phyloP scores from a whole-genome alignment of 2,113 vertebrate genomes.

The Ptilonorhynchus violaceus region DNA sequence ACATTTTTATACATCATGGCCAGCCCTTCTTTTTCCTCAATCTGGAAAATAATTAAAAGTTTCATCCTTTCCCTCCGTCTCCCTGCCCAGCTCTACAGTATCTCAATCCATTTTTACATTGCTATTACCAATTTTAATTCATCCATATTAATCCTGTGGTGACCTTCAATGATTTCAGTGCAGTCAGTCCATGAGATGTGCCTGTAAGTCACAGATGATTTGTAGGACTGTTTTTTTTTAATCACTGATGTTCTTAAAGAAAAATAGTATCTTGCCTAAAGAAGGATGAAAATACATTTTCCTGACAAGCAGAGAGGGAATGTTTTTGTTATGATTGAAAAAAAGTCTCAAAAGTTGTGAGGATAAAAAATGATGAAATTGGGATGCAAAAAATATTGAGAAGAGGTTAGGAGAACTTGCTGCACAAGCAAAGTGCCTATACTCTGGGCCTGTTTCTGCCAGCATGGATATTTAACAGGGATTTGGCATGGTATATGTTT shows the following conservation, averaged over 20 bases:
- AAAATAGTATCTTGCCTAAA: not conserved
- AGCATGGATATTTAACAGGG: not conserved
- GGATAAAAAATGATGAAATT: not conserved
- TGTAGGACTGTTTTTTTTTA: not conserved
- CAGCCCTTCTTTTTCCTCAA: not conserved
- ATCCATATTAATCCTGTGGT: slow-evolving; percentile 7
- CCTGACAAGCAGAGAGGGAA: not conserved
- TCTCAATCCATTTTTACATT: not conserved
- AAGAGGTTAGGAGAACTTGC: not conserved
- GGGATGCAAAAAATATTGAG: not conserved
- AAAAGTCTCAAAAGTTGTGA: not conserved
- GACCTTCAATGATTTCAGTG: not conserved
- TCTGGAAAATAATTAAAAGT: slow-evolving; percentile 2
- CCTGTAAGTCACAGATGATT: not conserved
- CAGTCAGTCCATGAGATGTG: not conserved
- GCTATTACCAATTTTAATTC: slow-evolving; percentile 29
- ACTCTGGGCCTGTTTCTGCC: not conserved
- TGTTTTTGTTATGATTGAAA: not conserved
- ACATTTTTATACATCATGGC: not conserved
- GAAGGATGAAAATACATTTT: slow-evolving; percentile 21
- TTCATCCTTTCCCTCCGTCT: not conserved
- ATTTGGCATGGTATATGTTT: not conserved
- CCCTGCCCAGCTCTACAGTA: not conserved
- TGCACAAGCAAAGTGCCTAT: not conserved
- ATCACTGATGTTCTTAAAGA: not conserved